These are phyloP conservation scores for Mus minutoides DNA, from an alignment of 2,797 vertebrate genomes.

Conservation along the genomic window DNA sequence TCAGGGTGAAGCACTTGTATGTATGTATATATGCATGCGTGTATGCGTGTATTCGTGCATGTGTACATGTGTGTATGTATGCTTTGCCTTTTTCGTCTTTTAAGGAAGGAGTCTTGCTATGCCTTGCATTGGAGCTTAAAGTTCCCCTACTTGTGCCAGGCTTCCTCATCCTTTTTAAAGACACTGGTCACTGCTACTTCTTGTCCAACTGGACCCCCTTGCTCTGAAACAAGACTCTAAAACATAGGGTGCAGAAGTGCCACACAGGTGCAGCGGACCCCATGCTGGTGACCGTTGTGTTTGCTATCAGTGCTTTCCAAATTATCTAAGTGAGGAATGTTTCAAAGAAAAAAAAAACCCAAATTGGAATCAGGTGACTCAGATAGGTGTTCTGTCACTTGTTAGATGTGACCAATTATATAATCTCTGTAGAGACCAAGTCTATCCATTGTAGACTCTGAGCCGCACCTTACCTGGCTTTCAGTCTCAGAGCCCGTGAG, in stretches of 20 bases:
- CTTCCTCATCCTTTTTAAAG: neutral
- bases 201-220: neutral
- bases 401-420: neutral
- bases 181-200: neutral
- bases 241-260: neutral
- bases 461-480: neutral
- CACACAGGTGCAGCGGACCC: neutral
- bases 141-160: neutral
- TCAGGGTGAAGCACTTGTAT: no score
- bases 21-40: fast-evolving
- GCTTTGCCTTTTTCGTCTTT: neutral
- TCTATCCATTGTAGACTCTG: neutral
- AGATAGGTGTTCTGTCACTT: neutral
- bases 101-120: neutral
- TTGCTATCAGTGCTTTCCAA: neutral
- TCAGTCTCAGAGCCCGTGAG: neutral
- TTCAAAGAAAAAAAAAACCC: neutral
- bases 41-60: fast-evolving
- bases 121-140: neutral
- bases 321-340: neutral
- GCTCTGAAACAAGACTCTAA: neutral
- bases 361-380: neutral
- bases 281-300: no score
- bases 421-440: neutral
- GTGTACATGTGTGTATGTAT: no score